Percentiles rank a stretch among this genome's conserved stretches.
Evolutionary conservation across 2,888 invertebrate genomes (phyloP).

Genomic region (Torymus aiolomorphi): DNA sequence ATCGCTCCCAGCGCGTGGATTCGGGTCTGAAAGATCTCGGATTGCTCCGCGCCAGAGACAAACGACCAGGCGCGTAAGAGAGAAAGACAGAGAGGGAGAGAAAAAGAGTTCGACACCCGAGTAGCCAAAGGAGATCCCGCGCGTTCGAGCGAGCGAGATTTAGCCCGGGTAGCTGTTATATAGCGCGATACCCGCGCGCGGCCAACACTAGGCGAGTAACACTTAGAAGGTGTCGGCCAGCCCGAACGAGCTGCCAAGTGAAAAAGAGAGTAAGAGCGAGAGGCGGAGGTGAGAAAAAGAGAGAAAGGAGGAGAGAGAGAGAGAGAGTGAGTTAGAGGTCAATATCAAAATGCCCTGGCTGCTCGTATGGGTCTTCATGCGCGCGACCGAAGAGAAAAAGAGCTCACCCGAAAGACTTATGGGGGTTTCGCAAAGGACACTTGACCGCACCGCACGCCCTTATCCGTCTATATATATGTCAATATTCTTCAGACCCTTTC

Average conservation of each 20-base stretch:
- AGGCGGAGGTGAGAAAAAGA: slow-evolving; percentile 10
- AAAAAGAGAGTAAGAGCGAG: not conserved
- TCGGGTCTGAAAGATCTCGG: slow-evolving; percentile 65
- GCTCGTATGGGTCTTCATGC: slow-evolving; percentile 64
- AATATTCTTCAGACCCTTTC: not conserved
- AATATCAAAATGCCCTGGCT: slow-evolving; percentile 63
- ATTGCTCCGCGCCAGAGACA: slow-evolving; percentile 59
- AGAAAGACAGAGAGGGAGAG: slow-evolving; percentile 24
- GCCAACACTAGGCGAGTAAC: slow-evolving; percentile 62
- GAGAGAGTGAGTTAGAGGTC: slow-evolving; percentile 60
- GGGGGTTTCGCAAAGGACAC: slow-evolving; percentile 37
- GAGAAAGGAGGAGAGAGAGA: slow-evolving; percentile 32
- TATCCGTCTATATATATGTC: not conserved
- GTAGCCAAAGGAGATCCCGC: slow-evolving; percentile 66
- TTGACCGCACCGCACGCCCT: slow-evolving; percentile 9
- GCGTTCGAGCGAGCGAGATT: slow-evolving; percentile 64
- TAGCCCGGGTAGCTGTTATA: slow-evolving; percentile 63
- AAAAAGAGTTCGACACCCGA: slow-evolving; percentile 63
- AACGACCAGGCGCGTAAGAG: slow-evolving; percentile 14
- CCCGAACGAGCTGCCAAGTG: not conserved
- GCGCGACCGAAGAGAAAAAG: not conserved
- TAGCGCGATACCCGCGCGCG: slow-evolving; percentile 36
- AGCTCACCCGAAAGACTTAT: not conserved
- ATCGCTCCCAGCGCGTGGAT: not conserved
- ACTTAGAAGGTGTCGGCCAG: slow-evolving; percentile 72